A percentile compares a stretch with the other conserved stretches of the same genome.
Conservation (phyloP, 1,140 invertebrate species). For the Euwallacea fornicatus region DNA sequence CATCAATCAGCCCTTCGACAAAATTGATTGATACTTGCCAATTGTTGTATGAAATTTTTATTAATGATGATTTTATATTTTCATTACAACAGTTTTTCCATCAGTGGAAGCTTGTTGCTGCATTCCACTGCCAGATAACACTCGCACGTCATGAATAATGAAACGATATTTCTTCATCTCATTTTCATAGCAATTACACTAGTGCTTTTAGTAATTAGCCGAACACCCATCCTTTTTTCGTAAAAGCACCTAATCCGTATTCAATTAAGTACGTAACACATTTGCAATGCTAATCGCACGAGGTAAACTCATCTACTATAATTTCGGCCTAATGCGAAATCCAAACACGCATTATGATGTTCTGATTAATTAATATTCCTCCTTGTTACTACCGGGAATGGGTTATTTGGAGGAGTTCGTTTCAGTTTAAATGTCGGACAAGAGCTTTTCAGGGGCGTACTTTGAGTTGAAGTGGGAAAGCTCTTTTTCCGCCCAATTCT, state of each 20-base stretch:
- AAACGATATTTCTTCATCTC: slow-evolving; percentile 6
- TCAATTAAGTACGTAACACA: slow-evolving; percentile 20
- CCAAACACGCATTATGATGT: slow-evolving; percentile 22
- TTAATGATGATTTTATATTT: slow-evolving; percentile 15
- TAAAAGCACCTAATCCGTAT: slow-evolving; percentile 22
- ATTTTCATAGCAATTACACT: slow-evolving; percentile 27
- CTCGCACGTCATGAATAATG: background rate
- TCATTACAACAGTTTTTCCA: background rate
- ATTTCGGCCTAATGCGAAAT: slow-evolving; percentile 23
- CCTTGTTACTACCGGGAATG: background rate
- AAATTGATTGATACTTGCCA: slow-evolving; percentile 18
- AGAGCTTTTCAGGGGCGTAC: too few species aligned
- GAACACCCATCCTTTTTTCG: slow-evolving; percentile 10
- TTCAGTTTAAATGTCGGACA: too few species aligned
- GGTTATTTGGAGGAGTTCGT: too few species aligned
- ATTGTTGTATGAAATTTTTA: slow-evolving; percentile 17
- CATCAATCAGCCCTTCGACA: slow-evolving; percentile 9
- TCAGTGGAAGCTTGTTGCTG: background rate
- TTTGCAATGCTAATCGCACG: slow-evolving; percentile 22
- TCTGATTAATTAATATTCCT: slow-evolving; percentile 12
- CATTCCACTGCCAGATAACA: slow-evolving; percentile 2
- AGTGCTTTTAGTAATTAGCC: slow-evolving; percentile 18
- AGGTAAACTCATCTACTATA: slow-evolving; percentile 21
- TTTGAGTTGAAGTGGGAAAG: too few species aligned
- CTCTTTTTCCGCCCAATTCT: too few species aligned